Evolutionary conservation across 2,113 vertebrate species (phyloP).

Genomic region (Trochalopteron elliotii): DNA sequence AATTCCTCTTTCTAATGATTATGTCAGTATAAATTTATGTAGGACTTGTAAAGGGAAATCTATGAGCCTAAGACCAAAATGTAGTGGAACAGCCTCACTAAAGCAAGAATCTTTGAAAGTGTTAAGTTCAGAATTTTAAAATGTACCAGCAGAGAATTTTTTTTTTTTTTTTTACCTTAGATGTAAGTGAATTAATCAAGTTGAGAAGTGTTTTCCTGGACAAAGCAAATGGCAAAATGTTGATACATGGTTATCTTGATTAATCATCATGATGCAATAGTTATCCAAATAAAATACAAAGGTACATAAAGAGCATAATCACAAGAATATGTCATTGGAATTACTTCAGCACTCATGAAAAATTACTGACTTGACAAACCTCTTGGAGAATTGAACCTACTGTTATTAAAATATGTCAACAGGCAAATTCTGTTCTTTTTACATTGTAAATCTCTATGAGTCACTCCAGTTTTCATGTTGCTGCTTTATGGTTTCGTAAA

Average conservation of each 20-base stretch:
- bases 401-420: background rate
- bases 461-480: background rate
- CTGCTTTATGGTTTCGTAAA: background rate
- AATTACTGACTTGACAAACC: background rate
- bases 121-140: background rate
- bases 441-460: background rate
- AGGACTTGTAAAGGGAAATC: background rate
- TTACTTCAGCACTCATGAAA: background rate
- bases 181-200: background rate
- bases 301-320: background rate
- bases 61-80: background rate
- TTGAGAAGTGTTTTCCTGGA: background rate
- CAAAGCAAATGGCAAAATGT: background rate
- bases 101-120: background rate
- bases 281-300: background rate
- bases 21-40: fast-evolving
- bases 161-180: background rate
- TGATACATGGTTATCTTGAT: background rate
- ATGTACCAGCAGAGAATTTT: background rate
- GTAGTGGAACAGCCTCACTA: background rate
- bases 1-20: background rate
- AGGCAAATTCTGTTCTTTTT: background rate
- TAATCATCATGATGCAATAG: background rate
- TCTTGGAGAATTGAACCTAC: background rate
- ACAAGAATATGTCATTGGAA: background rate